Base-by-base conservation (phyloP, 1,140 invertebrate genomes). In the Ericerus pela region DNA sequence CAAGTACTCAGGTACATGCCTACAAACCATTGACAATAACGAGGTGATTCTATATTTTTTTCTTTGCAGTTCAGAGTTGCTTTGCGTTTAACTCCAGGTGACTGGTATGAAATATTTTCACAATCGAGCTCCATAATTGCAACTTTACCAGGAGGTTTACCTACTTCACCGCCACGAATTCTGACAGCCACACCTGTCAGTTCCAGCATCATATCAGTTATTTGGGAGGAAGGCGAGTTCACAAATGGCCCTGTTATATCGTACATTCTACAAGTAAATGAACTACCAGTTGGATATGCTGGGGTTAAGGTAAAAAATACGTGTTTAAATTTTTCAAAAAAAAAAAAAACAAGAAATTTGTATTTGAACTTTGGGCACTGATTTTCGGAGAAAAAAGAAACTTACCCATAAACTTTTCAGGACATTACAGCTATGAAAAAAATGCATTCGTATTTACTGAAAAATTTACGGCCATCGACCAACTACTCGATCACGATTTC, bases 181-280 rank as follows among this genome's bases (percentile, higher is more conserved):
- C 75, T 90, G 57, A 77, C 82, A 60, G 75, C 84, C n/a, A 76
- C 82, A 27, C 80, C 87, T 0, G 76, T 90, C 29, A 87, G 91
- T 66, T 78, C 83, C n/a, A 80, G 78, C 58, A 77, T 87, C 59
- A 80, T 94, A 26, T 85, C 84, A 55, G 76, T 94, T 12, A 84
- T 81, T 60, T 95, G 90, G 90, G 78, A 82, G 68, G 81, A 86
- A 4, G 90, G 90, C 12, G 75, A 77, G 11, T 90, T 87, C 65
- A 81, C 83, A 22, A 92, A 92, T 68, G 89, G 88, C 54, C 86
- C 84, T 57, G 73, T 95, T 59, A 77, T 90, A 41, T 86, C 85
- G 38, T 93, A 91, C 72, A 79, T 84, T 51, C 70, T 91, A 41
- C 75, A 81, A 62, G 74, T 85, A 20, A 72, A 74, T 37, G 76